Evolutionary conservation across 2,797 vertebrate genomes (phyloP).

Genomic region (Chloroceryle amazona): DNA sequence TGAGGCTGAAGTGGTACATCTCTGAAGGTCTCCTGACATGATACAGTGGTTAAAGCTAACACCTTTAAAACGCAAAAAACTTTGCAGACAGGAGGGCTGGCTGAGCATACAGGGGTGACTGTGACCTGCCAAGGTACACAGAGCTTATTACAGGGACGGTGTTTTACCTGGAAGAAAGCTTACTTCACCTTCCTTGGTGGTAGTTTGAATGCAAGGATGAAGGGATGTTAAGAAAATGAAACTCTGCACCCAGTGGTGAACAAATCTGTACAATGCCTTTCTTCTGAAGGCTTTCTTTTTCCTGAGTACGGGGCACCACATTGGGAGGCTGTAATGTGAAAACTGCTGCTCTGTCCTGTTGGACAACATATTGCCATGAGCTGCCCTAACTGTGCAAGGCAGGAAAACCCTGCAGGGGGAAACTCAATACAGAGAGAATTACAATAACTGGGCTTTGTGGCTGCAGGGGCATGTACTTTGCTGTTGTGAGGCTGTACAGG

Average conservation of each 20-base stretch:
- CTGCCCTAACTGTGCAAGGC: fast-evolving
- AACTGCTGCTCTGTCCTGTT: fast-evolving
- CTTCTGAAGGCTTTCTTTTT: not conserved
- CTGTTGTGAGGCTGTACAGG: not conserved
- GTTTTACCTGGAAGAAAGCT: not conserved
- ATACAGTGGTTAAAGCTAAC: not conserved
- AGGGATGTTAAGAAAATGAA: not conserved
- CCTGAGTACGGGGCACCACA: fast-evolving
- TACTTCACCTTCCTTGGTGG: fast-evolving
- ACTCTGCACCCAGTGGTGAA: not conserved
- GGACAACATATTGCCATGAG: fast-evolving
- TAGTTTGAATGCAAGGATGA: not conserved
- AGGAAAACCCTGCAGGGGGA: not conserved
- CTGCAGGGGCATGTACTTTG: not conserved
- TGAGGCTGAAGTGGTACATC: not conserved
- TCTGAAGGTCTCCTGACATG: not conserved
- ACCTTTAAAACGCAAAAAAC: not conserved
- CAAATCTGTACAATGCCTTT: not conserved
- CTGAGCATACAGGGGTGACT: not conserved
- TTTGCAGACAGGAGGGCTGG: not conserved
- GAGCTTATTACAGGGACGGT: not conserved
- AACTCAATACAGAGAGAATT: not conserved
- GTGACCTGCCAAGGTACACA: not conserved
- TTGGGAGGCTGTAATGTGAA: not conserved
- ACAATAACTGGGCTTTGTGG: constrained; percentile 22